Evolutionary conservation across 2,113 vertebrate genomes (phyloP).

Genomic region (Calidris pugnax): DNA sequence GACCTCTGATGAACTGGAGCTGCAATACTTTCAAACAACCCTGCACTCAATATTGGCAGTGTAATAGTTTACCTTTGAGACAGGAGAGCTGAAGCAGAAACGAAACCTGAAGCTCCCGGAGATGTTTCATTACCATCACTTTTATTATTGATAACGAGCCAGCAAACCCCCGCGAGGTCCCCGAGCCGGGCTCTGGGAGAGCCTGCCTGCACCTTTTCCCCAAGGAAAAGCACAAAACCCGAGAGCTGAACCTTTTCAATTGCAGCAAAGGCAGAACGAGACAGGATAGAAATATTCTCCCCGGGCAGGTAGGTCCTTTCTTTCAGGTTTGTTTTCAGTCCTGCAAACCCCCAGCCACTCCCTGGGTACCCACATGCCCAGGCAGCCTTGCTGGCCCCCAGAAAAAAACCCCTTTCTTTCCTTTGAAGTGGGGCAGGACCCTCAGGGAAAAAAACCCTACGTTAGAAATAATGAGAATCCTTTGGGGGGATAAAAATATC

Average conservation of each 20-base stretch:
- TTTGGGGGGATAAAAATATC: background rate
- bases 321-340: background rate
- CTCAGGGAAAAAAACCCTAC: background rate
- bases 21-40: background rate
- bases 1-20: background rate
- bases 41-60: background rate
- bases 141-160: background rate
- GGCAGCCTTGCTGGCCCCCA: background rate
- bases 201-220: background rate
- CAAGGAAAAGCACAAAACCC: background rate
- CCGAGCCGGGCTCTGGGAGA: background rate
- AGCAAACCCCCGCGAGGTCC: fast-evolving
- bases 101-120: background rate
- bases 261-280: background rate
- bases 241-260: background rate
- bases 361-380: background rate
- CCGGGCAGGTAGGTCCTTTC: background rate
- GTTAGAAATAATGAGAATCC: background rate
- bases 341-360: background rate
- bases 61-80: background rate
- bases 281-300: background rate
- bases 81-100: background rate
- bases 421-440: background rate
- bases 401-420: background rate
- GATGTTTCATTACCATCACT: background rate